phyloP scores from a whole-genome alignment of 1,140 invertebrate species.

The Araneus ventricosus region DNA sequence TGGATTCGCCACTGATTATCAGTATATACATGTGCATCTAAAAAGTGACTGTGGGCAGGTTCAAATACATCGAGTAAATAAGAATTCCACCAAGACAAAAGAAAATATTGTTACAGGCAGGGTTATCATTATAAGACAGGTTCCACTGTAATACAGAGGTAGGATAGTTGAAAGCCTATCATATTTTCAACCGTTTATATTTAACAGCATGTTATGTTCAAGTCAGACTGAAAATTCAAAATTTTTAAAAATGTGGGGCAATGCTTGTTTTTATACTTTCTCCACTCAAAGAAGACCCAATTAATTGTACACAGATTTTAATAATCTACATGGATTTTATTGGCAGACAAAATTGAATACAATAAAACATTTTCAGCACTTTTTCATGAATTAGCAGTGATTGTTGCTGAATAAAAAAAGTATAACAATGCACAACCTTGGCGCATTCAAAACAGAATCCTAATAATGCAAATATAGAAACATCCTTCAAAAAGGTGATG shows the following conservation, averaged over 20 bases:
- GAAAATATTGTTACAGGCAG: no score
- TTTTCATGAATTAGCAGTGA: conserved; percentile 56
- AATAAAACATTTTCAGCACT: conserved; percentile 65
- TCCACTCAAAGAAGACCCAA: background rate
- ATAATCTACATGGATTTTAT: conserved; percentile 74
- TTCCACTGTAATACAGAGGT: no score
- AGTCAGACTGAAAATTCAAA: background rate
- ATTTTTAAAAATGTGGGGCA: background rate
- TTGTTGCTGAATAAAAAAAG: conserved; percentile 65
- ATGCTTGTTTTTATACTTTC: background rate
- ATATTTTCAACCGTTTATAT: background rate
- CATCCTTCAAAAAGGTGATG: background rate
- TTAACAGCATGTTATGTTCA: background rate
- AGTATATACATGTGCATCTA: no score
- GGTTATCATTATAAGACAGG: no score
- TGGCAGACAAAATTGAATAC: conserved; percentile 74
- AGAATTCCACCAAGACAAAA: no score
- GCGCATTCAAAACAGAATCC: conserved; percentile 32
- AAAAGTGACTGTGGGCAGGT: no score
- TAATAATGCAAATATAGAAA: conserved; percentile 47
- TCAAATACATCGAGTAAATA: no score
- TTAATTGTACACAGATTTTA: background rate
- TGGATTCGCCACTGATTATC: no score
- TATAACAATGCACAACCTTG: conserved; percentile 58
- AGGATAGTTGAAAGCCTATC: no score